These are phyloP conservation scores for Aurelia sp. DNA, from an alignment of 30 jellyfish, hydroid and myxozoan genomes.

Conservation along the genomic window DNA sequence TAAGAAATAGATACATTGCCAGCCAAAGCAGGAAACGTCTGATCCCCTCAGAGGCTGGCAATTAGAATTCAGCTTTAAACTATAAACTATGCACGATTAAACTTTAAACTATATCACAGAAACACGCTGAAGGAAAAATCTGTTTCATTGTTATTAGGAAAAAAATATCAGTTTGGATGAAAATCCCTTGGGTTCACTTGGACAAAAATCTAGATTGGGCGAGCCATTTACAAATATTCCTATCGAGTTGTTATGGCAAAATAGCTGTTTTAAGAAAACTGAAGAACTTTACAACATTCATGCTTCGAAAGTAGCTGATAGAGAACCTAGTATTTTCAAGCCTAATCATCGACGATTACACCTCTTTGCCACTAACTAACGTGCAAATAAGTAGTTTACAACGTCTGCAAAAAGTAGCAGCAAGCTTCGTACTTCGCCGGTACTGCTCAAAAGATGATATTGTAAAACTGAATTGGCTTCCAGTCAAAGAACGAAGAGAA, in stretches of 20 bases:
- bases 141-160: constrained; percentile 24
- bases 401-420: constrained; percentile 58
- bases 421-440: constrained; percentile 48
- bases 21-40: no score
- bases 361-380: constrained; percentile 23
- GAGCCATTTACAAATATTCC: constrained; percentile 15
- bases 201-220: constrained; percentile 10
- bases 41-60: no score
- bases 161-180: neutral
- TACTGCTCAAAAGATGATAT: constrained; percentile 33
- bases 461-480: constrained; percentile 44
- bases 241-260: constrained; percentile 36
- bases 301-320: constrained; percentile 21
- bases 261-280: constrained; percentile 1
- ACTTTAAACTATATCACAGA: neutral
- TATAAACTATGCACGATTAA: no score
- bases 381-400: constrained; percentile 38
- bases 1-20: no score
- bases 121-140: constrained; percentile 16
- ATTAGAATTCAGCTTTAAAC: no score
- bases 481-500: constrained; percentile 57
- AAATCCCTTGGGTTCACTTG: constrained; percentile 10
- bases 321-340: constrained; percentile 11
- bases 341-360: constrained; percentile 2
- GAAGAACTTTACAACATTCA: constrained; percentile 21